These are phyloP conservation scores for Cyphomyrus plagiostoma DNA, from an alignment of 2,113 vertebrate genomes.

Conservation along the genomic window DNA sequence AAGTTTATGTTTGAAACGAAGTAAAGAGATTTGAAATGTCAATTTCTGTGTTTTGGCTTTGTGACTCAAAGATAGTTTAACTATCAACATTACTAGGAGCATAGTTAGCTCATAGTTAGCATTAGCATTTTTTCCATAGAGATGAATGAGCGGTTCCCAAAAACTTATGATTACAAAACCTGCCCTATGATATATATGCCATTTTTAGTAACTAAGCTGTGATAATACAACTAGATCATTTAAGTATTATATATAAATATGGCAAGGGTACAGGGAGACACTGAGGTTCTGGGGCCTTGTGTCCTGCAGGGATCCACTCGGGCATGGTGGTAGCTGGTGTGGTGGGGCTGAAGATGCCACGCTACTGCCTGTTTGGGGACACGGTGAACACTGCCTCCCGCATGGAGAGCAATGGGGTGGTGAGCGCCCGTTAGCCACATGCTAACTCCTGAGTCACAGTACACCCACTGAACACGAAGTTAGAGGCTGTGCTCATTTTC, in stretches of 20 bases:
- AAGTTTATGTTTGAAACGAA: no score
- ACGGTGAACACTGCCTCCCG: constrained; percentile 77
- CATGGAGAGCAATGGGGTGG: constrained; percentile 73
- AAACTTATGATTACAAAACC: no score
- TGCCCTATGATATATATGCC: background rate
- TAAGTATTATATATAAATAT: background rate
- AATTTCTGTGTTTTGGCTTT: no score
- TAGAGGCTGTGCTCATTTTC: background rate
- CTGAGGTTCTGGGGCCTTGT: background rate
- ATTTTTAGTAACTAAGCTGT: background rate
- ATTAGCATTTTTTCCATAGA: no score
- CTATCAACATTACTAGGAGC: no score
- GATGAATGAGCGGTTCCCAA: no score
- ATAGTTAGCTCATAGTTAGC: no score
- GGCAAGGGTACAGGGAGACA: background rate
- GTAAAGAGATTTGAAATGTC: no score
- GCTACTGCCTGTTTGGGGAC: constrained; percentile 79
- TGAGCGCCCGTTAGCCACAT: background rate
- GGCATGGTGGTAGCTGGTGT: constrained; percentile 74
- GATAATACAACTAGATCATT: background rate
- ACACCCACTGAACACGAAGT: background rate
- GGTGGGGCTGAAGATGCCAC: constrained; percentile 78
- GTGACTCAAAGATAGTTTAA: no score
- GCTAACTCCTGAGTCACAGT: background rate
- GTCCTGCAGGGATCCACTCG: constrained; percentile 55